phyloP scores from a whole-genome alignment of 2,797 vertebrate genomes.

The Oophaga sylvatica region DNA sequence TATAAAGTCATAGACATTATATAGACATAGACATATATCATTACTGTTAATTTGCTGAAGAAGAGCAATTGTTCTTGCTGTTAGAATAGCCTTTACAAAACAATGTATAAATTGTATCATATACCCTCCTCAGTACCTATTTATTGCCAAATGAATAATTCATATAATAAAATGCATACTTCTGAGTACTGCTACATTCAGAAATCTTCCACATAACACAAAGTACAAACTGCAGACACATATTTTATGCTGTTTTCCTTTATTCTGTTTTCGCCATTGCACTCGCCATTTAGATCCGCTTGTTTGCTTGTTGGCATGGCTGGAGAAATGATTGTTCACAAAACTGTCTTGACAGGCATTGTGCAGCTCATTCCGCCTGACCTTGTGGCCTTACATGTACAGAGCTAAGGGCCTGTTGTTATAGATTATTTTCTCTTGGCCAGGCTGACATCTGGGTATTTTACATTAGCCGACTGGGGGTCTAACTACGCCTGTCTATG shows the following conservation, averaged over 20 bases:
- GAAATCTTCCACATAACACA: neutral
- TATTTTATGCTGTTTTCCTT: neutral
- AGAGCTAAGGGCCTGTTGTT: constrained; percentile 11
- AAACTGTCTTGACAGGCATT: neutral
- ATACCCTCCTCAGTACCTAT: too few species aligned
- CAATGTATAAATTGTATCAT: too few species aligned
- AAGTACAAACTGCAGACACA: neutral
- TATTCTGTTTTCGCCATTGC: neutral
- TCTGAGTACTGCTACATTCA: neutral
- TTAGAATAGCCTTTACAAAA: too few species aligned
- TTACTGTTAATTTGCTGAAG: too few species aligned
- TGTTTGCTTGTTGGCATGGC: constrained; percentile 15
- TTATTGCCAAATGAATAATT: too few species aligned
- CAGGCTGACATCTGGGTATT: constrained; percentile 17
- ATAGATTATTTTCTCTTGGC: constrained; percentile 16
- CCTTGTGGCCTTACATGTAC: constrained; percentile 13
- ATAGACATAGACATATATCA: too few species aligned
- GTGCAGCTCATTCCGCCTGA: constrained; percentile 16
- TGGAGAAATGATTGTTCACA: constrained; percentile 27
- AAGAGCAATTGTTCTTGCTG: too few species aligned
- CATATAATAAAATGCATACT: neutral
- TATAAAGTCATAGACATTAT: too few species aligned
- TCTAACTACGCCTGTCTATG: constrained; percentile 5
- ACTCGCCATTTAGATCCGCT: neutral
- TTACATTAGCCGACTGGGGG: neutral